Evolutionary conservation across 1,140 invertebrate species (phyloP), one percentile per base, ranked within the genome.

Genomic region (Liolophura sinensis): DNA sequence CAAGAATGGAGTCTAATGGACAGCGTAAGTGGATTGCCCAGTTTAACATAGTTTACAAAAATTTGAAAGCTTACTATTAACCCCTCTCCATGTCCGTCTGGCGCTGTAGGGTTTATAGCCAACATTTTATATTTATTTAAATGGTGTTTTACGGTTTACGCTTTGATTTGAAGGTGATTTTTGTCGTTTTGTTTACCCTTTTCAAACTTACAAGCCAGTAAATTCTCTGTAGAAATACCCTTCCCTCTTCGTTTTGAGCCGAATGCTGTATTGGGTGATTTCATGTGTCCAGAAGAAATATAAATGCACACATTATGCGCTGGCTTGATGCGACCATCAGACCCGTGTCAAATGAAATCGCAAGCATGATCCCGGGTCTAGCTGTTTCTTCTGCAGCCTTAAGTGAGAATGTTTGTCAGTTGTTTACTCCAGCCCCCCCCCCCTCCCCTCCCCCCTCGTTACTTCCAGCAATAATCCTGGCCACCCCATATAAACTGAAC

Each of bases 1-100:
- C 76, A 20, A 67, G 74, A 59, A 78, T 78, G 77, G 78, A 80
- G 65, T 79, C 76, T 15, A 74, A 64, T 22, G 72, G 73, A 31
- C 48, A 67, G 67, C 58, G 70, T 71, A 64, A 67, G 68, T 60
- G 58, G 27, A 50, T 46, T 25, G 16, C 54, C 24, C 20, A 52
- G n/a, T 59, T n/a, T n/a, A n/a, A n/a, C n/a, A n/a, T n/a, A 15
- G 20, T 18, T 31, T 16, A 65, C 24, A 63, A 18, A 62, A 46
- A 64, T 16, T 25, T 40, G 14, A 63, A 47, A 18, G 14, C 18
- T 20, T 18, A 54, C 24, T 56, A 20, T 9, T 27, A 25, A 18
- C 25, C 18, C 25, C 62, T 64, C 47, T 14, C 31, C 52, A 48
- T n/a, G 22, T 24, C n/a, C 20, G 4, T 20, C n/a, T n/a, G n/a